These are phyloP conservation scores for Epicauta chinensis DNA, from an alignment of 1,140 invertebrate genomes.

Conservation along the genomic window DNA sequence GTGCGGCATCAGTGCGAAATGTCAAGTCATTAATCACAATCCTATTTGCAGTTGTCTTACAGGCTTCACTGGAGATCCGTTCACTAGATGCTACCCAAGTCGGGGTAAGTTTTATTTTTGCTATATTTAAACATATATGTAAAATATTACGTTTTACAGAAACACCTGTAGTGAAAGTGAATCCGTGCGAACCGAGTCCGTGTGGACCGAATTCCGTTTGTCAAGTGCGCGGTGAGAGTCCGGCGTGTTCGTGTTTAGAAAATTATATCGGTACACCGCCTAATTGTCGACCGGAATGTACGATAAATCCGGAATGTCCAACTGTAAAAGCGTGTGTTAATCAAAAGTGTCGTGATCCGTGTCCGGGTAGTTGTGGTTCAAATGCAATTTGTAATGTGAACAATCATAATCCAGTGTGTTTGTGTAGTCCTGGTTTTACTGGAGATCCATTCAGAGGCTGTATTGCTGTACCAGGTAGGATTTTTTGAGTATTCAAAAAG, in stretches of 20 bases:
- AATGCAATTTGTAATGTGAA: constrained; percentile 76
- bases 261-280: constrained; percentile 73
- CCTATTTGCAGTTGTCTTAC: constrained; percentile 66
- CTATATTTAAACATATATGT: not conserved
- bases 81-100: constrained; percentile 52
- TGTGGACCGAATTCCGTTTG: constrained; percentile 78
- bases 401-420: constrained; percentile 76
- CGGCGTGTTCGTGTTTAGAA: constrained; percentile 71
- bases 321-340: constrained; percentile 72
- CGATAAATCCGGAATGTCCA: constrained; percentile 74
- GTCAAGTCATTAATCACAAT: constrained; percentile 67
- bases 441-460: constrained; percentile 81
- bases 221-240: constrained; percentile 60
- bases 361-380: constrained; percentile 76
- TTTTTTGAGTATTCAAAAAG: constrained; percentile 22
- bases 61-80: constrained; percentile 67
- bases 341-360: constrained; percentile 76
- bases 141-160: constrained; percentile 24
- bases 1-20: constrained; percentile 66
- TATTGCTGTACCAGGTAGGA: constrained; percentile 53
- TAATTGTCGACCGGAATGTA: constrained; percentile 76
- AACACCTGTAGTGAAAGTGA: constrained; percentile 43
- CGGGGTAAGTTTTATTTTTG: constrained; percentile 40
- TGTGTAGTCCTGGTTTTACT: constrained; percentile 68
- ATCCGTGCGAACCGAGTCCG: constrained; percentile 72